These are phyloP conservation scores for Coendou prehensilis DNA, from an alignment of 2,797 vertebrate species.

Conservation along the genomic window DNA sequence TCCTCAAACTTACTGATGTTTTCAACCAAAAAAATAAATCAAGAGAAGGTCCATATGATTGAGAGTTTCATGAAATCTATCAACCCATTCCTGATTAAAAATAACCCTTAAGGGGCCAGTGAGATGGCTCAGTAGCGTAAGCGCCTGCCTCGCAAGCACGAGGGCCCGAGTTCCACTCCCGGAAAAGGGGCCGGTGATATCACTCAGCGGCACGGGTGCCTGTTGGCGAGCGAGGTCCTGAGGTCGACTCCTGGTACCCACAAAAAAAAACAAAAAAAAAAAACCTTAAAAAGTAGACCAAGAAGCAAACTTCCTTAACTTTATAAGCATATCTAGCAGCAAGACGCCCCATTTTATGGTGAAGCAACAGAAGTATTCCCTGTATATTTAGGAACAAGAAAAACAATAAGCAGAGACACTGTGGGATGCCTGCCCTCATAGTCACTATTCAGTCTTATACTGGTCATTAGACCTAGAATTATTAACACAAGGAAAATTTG, in stretches of 20 bases:
- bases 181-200: too few species aligned
- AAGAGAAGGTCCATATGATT: not conserved
- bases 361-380: not conserved
- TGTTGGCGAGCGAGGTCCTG: too few species aligned
- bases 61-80: not conserved
- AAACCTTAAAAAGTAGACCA: not conserved
- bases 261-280: too few species aligned
- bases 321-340: not conserved
- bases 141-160: too few species aligned
- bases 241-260: too few species aligned
- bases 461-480: not conserved
- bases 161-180: too few species aligned
- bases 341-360: not conserved
- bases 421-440: accelerated
- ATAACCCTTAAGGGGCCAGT: not conserved
- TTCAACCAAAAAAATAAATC: not conserved
- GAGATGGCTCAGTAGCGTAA: too few species aligned
- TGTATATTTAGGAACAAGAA: not conserved
- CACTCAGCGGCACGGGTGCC: too few species aligned
- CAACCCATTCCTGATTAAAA: constrained; percentile 14
- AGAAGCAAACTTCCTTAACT: not conserved
- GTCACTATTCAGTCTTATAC: not conserved
- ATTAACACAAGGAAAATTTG: not conserved
- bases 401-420: not conserved
- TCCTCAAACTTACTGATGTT: not conserved